phyloP scores from a whole-genome alignment of 2,797 vertebrate species.

The Bradypodion ventrale region DNA sequence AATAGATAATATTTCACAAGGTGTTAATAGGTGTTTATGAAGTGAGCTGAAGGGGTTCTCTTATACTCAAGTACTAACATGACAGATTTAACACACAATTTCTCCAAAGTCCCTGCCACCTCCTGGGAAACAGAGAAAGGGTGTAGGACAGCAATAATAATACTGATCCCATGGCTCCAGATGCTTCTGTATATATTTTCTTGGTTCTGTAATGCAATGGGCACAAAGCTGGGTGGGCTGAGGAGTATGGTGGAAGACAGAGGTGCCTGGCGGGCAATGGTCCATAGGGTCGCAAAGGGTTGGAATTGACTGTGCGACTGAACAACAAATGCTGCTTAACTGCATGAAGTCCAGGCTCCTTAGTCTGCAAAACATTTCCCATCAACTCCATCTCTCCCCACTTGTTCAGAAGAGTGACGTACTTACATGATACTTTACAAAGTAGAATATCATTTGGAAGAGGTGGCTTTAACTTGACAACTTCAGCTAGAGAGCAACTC shows the following conservation, averaged over 20 bases:
- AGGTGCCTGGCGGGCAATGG: no score
- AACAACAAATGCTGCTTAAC: neutral
- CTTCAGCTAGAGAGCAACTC: neutral
- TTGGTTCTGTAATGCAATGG: no score
- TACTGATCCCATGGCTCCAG: neutral
- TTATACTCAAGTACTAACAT: constrained; percentile 58
- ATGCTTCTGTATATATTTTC: neutral
- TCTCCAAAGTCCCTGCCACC: constrained; percentile 9
- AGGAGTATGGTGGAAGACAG: no score
- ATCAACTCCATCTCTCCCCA: no score
- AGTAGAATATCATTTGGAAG: neutral
- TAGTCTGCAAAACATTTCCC: neutral
- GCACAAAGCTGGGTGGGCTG: no score
- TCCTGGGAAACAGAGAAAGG: constrained; percentile 41
- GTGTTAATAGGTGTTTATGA: constrained; percentile 69
- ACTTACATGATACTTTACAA: neutral
- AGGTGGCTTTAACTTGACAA: neutral
- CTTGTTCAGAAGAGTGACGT: no score
- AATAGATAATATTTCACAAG: constrained; percentile 72
- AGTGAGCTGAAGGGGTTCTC: constrained; percentile 50
- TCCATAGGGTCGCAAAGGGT: no score
- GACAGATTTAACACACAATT: constrained; percentile 59
- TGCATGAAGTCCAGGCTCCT: neutral
- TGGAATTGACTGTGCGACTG: neutral
- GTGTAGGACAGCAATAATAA: neutral